These are phyloP conservation scores for Gadopsis bispinosus DNA, from an alignment of 2,797 vertebrate genomes.

Conservation along the genomic window DNA sequence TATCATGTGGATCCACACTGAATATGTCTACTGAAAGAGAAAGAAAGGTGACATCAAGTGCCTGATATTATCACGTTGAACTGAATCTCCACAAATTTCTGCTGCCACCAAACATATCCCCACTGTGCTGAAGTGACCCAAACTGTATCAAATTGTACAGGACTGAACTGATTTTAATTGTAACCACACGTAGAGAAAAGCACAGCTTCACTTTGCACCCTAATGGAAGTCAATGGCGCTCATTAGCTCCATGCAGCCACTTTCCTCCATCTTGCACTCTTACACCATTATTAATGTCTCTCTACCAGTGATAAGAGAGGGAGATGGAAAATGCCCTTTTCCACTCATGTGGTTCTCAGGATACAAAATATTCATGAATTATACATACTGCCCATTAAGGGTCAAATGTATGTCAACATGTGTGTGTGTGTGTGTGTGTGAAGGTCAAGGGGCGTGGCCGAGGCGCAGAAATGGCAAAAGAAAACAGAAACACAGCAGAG, in stretches of 20 bases:
- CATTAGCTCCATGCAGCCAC: constrained; percentile 23
- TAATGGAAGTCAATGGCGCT: constrained; percentile 26
- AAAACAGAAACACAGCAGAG: constrained; percentile 21
- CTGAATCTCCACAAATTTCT: not conserved
- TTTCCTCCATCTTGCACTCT: constrained; percentile 5
- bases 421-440: not conserved
- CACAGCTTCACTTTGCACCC: not conserved
- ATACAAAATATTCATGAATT: constrained; percentile 49
- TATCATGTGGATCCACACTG: no score
- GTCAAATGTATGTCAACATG: constrained; percentile 44
- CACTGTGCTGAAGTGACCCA: not conserved
- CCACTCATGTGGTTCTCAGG: constrained; percentile 6
- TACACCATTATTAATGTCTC: constrained; percentile 16
- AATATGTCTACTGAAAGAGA: no score
- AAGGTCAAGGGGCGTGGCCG: not conserved
- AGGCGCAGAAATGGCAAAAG: constrained; percentile 2
- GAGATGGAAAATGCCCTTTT: not conserved
- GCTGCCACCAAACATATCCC: not conserved
- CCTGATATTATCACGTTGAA: not conserved
- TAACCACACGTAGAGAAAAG: not conserved
- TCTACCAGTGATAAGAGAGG: not conserved
- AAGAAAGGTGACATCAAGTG: not conserved
- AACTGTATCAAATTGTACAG: not conserved
- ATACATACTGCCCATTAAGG: constrained; percentile 49
- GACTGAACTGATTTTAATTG: constrained; percentile 10